Evolutionary conservation across 2,888 invertebrate species (phyloP).

Genomic region (Ophioninae sp.): DNA sequence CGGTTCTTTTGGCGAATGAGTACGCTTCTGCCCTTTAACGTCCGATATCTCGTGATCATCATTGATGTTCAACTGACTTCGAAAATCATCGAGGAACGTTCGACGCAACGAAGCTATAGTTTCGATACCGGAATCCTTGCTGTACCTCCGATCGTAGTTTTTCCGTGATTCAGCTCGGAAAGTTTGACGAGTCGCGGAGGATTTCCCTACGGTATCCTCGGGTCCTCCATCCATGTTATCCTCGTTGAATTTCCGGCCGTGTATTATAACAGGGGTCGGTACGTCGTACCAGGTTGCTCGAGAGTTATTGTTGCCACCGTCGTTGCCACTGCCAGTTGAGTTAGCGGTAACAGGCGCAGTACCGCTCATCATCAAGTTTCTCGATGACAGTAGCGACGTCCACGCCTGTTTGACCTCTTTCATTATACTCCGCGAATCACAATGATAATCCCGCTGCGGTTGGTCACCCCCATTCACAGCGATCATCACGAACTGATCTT

Average conservation of each 20-base stretch:
- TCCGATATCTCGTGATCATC: slow-evolving; percentile 8
- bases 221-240: slow-evolving; percentile 29
- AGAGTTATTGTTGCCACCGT: slow-evolving; percentile 51
- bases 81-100: slow-evolving; percentile 58
- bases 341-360: slow-evolving; percentile 39
- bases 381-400: slow-evolving; percentile 70
- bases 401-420: slow-evolving; percentile 74
- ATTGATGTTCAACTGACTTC: slow-evolving; percentile 43
- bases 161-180: slow-evolving; percentile 1
- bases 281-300: slow-evolving; percentile 75
- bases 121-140: slow-evolving; percentile 54
- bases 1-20: background rate
- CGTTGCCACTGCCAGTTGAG: slow-evolving; percentile 24
- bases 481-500: background rate
- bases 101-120: slow-evolving; percentile 59
- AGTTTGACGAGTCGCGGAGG: background rate
- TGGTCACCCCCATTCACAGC: slow-evolving; percentile 3
- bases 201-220: background rate
- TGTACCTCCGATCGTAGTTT: slow-evolving; percentile 16
- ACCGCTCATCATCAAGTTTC: slow-evolving; percentile 57
- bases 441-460: slow-evolving; percentile 10
- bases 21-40: slow-evolving; percentile 15
- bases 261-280: slow-evolving; percentile 74
- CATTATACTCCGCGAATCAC: slow-evolving; percentile 66
- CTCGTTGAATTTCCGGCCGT: slow-evolving; percentile 61